These are phyloP conservation scores for Passer domesticus DNA, from an alignment of 2,113 vertebrate genomes.

Conservation along the genomic window DNA sequence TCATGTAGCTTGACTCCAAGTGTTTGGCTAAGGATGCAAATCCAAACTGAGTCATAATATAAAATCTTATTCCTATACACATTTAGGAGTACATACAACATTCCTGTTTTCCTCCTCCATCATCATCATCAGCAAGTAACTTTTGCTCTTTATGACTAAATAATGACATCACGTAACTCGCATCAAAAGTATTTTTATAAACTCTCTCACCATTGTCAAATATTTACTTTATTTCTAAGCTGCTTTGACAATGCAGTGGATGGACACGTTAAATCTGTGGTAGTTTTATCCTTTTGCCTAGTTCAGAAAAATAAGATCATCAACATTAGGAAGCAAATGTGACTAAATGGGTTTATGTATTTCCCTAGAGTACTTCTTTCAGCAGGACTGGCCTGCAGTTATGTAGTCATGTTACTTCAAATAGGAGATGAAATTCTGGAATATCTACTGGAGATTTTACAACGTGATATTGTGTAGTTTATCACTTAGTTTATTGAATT, in stretches of 20 bases:
- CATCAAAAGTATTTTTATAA: background rate
- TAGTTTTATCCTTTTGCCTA: background rate
- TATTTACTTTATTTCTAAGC: background rate
- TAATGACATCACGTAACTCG: background rate
- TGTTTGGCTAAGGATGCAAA: background rate
- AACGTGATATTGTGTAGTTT: background rate
- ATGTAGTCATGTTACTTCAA: background rate
- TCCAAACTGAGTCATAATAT: background rate
- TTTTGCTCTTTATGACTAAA: background rate
- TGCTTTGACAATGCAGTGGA: background rate
- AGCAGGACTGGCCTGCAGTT: background rate
- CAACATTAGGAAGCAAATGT: background rate
- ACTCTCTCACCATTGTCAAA: background rate
- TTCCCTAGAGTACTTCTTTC: background rate
- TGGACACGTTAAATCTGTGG: background rate
- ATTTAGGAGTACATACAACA: background rate
- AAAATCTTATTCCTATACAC: background rate
- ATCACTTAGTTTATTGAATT: background rate
- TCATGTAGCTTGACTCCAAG: background rate
- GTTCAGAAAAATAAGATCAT: background rate
- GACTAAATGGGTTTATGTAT: background rate
- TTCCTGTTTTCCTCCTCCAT: background rate
- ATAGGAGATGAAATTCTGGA: background rate
- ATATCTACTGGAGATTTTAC: background rate
- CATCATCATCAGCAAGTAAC: background rate